phyloP scores from a whole-genome alignment of 2,113 vertebrate genomes.

The Ciconia maguari region DNA sequence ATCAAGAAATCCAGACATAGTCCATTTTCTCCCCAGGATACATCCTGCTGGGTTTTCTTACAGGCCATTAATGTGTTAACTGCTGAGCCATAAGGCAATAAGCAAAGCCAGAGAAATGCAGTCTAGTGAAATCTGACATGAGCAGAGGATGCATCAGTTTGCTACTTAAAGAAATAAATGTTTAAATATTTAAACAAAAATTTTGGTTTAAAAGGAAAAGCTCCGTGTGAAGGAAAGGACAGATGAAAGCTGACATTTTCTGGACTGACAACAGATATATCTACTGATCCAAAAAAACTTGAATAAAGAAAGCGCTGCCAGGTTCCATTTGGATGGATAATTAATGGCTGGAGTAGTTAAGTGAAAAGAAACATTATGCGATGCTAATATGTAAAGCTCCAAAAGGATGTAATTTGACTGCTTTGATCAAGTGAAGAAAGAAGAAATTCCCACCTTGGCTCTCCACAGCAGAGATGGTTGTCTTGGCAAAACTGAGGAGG shows the following conservation, averaged over 20 bases:
- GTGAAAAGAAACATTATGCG: not conserved
- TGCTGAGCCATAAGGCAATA: not conserved
- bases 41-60: not conserved
- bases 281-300: not conserved
- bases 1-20: not conserved
- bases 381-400: not conserved
- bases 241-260: constrained; percentile 44
- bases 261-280: not conserved
- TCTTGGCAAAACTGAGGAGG: not conserved
- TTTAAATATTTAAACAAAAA: constrained; percentile 30
- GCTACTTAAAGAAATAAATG: constrained; percentile 12
- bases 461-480: not conserved
- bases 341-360: constrained; percentile 18
- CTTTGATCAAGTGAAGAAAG: constrained; percentile 20
- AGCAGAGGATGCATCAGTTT: not conserved
- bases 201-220: constrained; percentile 4
- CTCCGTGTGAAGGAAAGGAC: not conserved
- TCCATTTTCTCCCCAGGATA: not conserved
- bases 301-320: not conserved
- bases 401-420: not conserved
- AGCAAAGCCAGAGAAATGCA: not conserved
- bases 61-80: not conserved
- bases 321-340: constrained; percentile 20
- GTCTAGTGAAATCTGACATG: not conserved
- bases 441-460: not conserved